A percentile compares a stretch with the other conserved stretches of the same genome.
These are phyloP conservation scores for Spodoptera littoralis DNA, from an alignment of 2,888 invertebrate genomes.

Conservation along the genomic window DNA sequence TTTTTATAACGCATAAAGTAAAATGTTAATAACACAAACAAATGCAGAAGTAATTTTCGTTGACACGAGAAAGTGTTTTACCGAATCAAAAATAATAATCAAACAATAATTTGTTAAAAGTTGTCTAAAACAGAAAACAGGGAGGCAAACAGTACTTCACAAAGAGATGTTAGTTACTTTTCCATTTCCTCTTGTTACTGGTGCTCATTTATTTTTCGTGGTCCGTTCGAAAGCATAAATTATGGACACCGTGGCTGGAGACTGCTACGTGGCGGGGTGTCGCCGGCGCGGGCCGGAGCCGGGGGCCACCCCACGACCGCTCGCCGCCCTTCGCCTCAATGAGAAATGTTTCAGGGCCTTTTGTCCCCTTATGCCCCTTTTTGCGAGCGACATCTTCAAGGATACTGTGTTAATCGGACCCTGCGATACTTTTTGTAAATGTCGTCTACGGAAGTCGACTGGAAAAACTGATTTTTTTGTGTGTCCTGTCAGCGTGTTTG, in stretches of 20 bases:
- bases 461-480: conserved; percentile 70
- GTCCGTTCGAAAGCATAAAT: conserved; percentile 85
- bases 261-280: conserved; percentile 73
- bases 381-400: conserved; percentile 86
- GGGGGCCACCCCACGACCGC: conserved; percentile 55
- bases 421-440: conserved; percentile 79
- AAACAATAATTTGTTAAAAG: conserved; percentile 12
- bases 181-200: conserved; percentile 76
- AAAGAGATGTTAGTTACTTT: conserved; percentile 68
- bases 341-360: conserved; percentile 86
- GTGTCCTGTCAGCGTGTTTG: conserved; percentile 55
- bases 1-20: too few species aligned
- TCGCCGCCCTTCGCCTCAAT: conserved; percentile 71
- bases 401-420: conserved; percentile 87
- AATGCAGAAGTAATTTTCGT: neutral
- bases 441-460: conserved; percentile 68
- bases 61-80: too few species aligned
- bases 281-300: conserved; percentile 29
- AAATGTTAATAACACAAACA: too few species aligned
- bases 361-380: conserved; percentile 84
- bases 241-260: conserved; percentile 83
- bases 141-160: conserved; percentile 55
- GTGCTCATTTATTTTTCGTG: conserved; percentile 85
- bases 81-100: too few species aligned
- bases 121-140: conserved; percentile 23